Conservation (phyloP, 2,797 vertebrate species). For the Liparis tanakae region DNA sequence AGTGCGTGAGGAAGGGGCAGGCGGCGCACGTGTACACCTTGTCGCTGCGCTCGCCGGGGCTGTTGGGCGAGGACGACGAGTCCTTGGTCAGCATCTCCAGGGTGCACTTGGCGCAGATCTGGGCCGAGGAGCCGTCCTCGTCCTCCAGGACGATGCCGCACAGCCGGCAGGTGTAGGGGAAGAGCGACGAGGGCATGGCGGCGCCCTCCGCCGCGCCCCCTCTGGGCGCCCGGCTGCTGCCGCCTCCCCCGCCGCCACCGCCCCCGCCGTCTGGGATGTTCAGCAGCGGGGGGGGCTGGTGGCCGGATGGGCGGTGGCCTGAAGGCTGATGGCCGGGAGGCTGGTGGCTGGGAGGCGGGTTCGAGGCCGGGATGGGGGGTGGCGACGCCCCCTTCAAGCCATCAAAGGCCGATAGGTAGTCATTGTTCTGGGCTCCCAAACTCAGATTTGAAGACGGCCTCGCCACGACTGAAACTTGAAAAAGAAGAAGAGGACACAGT, state of each 20-base stretch:
- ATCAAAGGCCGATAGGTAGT: slow-evolving; percentile 86
- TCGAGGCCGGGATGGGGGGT: slow-evolving; percentile 64
- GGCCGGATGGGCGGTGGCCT: too few relatives aligned
- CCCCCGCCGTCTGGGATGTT: slow-evolving; percentile 31
- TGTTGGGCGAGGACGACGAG: slow-evolving; percentile 72
- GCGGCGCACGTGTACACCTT: slow-evolving; percentile 93
- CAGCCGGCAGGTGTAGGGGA: slow-evolving; percentile 92
- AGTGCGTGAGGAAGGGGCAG: slow-evolving; percentile 95
- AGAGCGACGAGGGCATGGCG: slow-evolving; percentile 85
- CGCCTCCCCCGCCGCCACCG: neutral
- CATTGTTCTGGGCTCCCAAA: slow-evolving; percentile 75
- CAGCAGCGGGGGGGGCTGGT: slow-evolving; percentile 64
- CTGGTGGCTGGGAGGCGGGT: slow-evolving; percentile 57
- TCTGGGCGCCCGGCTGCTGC: slow-evolving; percentile 51
- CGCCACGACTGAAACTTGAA: slow-evolving; percentile 64
- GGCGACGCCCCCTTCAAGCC: slow-evolving; percentile 75
- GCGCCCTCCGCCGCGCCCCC: slow-evolving; percentile 60
- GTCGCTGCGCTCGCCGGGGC: slow-evolving; percentile 83
- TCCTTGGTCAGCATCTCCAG: slow-evolving; percentile 89
- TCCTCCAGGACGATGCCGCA: slow-evolving; percentile 92
- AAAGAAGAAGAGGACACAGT: neutral
- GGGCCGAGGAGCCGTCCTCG: slow-evolving; percentile 87
- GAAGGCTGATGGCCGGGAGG: slow-evolving; percentile 34
- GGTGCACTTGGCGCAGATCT: slow-evolving; percentile 92
- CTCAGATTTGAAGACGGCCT: slow-evolving; percentile 84